These are phyloP conservation scores for Dolichoris vasculosae DNA, from an alignment of 1,140 invertebrate genomes.

Conservation along the genomic window DNA sequence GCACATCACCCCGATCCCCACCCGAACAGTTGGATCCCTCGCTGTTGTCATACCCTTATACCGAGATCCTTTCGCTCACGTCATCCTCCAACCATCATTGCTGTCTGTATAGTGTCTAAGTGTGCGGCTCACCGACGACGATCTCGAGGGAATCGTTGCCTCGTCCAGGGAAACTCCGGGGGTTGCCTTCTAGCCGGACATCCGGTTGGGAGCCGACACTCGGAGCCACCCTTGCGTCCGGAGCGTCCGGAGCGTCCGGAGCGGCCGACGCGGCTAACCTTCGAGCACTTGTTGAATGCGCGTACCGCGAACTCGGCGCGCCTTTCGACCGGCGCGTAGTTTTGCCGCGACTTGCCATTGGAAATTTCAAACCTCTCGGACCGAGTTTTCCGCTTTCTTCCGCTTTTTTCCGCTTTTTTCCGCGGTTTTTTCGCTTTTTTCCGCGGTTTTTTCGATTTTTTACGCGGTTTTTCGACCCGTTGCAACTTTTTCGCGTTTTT, in stretches of 20 bases:
- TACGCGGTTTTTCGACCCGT: too few species aligned
- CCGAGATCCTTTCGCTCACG: too few species aligned
- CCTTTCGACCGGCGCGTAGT: neutral
- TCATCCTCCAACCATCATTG: neutral
- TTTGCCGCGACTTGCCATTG: neutral
- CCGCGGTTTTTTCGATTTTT: too few species aligned
- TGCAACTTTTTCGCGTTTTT: too few species aligned
- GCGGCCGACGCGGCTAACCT: neutral
- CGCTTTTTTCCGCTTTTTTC: neutral
- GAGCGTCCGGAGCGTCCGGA: too few species aligned
- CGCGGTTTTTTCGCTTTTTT: neutral
- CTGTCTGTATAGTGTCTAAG: conserved; percentile 16
- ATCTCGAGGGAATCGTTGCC: neutral
- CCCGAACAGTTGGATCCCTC: too few species aligned
- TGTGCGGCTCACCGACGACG: conserved; percentile 2
- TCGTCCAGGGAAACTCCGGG: neutral
- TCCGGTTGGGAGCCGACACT: neutral
- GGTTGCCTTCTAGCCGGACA: neutral
- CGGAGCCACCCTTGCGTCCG: neutral
- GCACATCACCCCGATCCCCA: neutral
- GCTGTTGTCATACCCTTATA: neutral
- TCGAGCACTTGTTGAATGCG: conserved; percentile 51
- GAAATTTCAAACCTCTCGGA: too few species aligned
- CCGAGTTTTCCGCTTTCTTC: neutral
- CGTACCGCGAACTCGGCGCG: neutral